These are phyloP conservation scores for Trichonephila inaurata DNA, from an alignment of 1,140 invertebrate species.

Conservation along the genomic window DNA sequence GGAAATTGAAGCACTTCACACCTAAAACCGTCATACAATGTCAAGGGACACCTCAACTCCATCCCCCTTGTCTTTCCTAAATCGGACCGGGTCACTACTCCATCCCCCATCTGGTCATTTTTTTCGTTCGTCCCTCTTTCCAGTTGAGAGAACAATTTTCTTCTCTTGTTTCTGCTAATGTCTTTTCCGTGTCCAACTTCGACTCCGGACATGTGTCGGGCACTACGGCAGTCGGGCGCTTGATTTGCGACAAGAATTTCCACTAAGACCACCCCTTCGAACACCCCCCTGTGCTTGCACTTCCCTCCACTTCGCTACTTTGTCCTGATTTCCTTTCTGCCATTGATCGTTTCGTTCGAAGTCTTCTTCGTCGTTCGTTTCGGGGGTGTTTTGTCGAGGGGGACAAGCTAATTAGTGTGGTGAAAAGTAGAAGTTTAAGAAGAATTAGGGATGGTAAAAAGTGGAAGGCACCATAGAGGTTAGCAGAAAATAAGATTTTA, in stretches of 20 bases:
- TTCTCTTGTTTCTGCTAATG: conserved; percentile 73
- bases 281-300: not conserved
- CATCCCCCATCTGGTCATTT: not conserved
- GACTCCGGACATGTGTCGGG: conserved; percentile 51
- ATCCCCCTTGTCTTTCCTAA: not conserved
- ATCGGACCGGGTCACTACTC: conserved; percentile 46
- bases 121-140: not conserved
- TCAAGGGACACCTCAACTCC: conserved; percentile 22
- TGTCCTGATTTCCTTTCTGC: conserved; percentile 34
- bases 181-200: conserved; percentile 73
- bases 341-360: conserved; percentile 4
- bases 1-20: not conserved
- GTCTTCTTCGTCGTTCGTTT: not conserved
- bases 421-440: conserved; percentile 8
- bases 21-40: not conserved
- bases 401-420: not conserved
- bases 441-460: not conserved
- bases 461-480: not conserved
- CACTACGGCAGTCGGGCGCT: conserved; percentile 57
- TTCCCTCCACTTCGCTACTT: not conserved
- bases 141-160: conserved; percentile 17
- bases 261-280: conserved; percentile 43
- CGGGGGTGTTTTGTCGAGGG: not conserved
- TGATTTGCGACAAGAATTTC: conserved; percentile 73
- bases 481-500: not conserved